Evolutionary conservation across 2,797 vertebrate species (phyloP), one percentile per base, ranked within the genome.

Genomic region (Cynodonichthys magdalenae): DNA sequence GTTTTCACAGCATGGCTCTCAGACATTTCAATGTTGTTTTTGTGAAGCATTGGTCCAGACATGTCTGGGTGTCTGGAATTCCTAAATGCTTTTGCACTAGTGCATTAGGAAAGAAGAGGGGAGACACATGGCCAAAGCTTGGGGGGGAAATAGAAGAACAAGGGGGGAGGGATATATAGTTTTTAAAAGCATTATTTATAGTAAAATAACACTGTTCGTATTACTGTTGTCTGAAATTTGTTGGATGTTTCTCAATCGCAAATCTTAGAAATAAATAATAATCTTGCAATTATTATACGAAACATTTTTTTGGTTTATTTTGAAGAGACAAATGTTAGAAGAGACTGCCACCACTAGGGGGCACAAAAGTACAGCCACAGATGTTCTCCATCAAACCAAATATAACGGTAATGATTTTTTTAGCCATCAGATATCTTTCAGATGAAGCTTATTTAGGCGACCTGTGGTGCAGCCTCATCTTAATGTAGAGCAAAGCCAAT

Each of bases 11-110:
- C 11, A 6, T 4, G 48, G 28, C 55, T 60, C 29, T 31, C 31
- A 53, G 61, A 49, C 69, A 67, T 67, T 53, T 64, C 50, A 59
- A 11, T 75, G 67, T 71, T 74, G 48, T 78, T 58, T 79, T 74
- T 59, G 63, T 51, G 5, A 15, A 42, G 58, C 6, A 6, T 51
- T 52, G 54, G 59, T 64, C 15, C 47, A 51, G 67, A 65, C 74
- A 61, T 52, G 66, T 75, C 64, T 66, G 58, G 47, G 54, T 15
- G 1, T 18, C 44, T 72, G 65, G 65, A 68, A 75, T 70, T 55
- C 6, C 27, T 39, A 24, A 19, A 63, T 48, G 41, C 24, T 50
- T 46, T 39, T 14, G n/a, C n/a, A 67, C 18, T 28, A 27, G 50
- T 44, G 36, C 15, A 34, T 45, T 46, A 58, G 28, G 36, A 39